Evolutionary conservation across 92 coral and sea anemone species (phyloP), one percentile per base, ranked within the genome.

Genomic region (Scolanthus callimorphus): DNA sequence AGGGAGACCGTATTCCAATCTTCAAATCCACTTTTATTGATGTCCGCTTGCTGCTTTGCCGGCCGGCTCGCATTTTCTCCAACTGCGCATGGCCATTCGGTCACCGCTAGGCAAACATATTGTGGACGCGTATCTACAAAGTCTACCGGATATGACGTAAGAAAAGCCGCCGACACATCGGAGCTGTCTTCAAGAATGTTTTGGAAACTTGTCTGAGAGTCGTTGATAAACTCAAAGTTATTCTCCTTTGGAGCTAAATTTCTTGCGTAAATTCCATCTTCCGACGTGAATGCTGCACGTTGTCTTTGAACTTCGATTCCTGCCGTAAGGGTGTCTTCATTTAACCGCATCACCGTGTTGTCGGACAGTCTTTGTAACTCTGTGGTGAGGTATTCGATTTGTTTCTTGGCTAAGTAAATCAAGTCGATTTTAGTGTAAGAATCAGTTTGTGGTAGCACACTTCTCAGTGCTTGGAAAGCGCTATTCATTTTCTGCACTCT

Each of bases 401-500:
- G 34, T 11, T 59, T 67, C 38, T 55, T 37, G 17, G 85, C 85
- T 3, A 69, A 63, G 27, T 55, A 57, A 13, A 78, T 52, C 15
- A 78, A 52, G 28, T 71, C 85, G 50, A 78, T 63, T 25, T 78
- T 71, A 2, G 85, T 71, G 10, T 74, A 57, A 27, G 60, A 29
- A 25, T 63, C 54, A 37, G 31, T 63, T 25, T 59, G 59, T 26
- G 85, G 85, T 19, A 78, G 28, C 19, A 73, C 76, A 43, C 62
- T 60, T 27, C 69, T 78, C 39, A 78, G 61, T 2, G 70, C 85
- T 13, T 55, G 17, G 34, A 78, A 70, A 0, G 85, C 85, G 27
- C 30, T 38, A 48, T 78, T 78, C 85, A 78, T 78, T 67, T 65
- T 58, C 47, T 78, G 60, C 1, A 71, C 74, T 29, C 85, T 55